A percentile compares a stretch with the other conserved stretches of the same genome.
These are phyloP conservation scores for Glyptemys insculpta DNA, from an alignment of 2,797 vertebrate species.

Conservation along the genomic window DNA sequence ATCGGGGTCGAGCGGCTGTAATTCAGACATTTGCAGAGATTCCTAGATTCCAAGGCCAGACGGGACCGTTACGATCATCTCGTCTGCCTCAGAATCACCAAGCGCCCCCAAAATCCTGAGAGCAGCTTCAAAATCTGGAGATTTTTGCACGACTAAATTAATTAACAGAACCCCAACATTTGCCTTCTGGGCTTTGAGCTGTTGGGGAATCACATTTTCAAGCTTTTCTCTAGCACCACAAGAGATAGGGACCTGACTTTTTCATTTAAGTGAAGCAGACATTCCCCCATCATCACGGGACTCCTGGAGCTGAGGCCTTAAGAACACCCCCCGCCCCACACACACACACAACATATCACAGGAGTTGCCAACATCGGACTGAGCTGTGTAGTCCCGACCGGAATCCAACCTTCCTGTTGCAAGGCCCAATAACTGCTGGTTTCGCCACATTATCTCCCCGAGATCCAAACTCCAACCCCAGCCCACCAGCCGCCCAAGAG, in stretches of 20 bases:
- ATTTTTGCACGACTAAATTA: neutral
- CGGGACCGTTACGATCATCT: neutral
- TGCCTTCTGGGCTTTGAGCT: neutral
- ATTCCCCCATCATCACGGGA: neutral
- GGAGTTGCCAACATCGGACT: neutral
- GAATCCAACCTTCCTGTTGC: neutral
- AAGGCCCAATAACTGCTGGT: neutral
- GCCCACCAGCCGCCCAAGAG: neutral
- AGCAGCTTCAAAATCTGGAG: neutral
- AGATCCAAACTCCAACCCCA: neutral
- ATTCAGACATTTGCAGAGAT: neutral
- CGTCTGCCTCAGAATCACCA: neutral
- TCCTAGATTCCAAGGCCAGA: neutral
- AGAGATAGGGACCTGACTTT: neutral
- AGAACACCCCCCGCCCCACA: rapidly evolving
- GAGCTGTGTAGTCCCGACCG: neutral
- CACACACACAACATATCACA: too few species aligned
- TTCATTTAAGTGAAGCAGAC: neutral
- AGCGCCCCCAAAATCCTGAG: neutral
- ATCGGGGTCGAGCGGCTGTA: neutral
- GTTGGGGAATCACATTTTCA: neutral
- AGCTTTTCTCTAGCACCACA: neutral
- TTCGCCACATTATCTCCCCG: neutral
- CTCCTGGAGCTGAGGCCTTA: neutral
- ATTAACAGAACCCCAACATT: neutral